Evolutionary conservation across 1,140 invertebrate species (phyloP), one percentile per base, ranked within the genome.

Genomic region (Coelopa frigida): DNA sequence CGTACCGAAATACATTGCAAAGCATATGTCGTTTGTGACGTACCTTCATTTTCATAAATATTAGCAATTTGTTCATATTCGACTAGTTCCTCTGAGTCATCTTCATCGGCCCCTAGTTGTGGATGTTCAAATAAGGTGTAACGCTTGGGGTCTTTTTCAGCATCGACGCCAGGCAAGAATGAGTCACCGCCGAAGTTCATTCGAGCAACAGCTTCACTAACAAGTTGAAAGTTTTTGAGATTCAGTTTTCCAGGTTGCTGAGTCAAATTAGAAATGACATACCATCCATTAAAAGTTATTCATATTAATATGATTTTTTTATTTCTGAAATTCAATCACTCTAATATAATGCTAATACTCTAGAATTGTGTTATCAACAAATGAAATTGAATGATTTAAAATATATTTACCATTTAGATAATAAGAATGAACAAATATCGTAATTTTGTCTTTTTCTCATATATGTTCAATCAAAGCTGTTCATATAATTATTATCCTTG

Each of bases 241-340:
- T 93, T 89, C 55, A 93, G 74, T 75, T 91, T 92, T 39, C 89
- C 89, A 6, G 88, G 87, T 78, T 89, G 86, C 75, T 84, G 66
- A n/a, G n/a, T n/a, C n/a, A n/a, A n/a, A n/a, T n/a, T n/a, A n/a
- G n/a, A n/a, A n/a, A n/a, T n/a, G n/a, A n/a, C n/a, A n/a, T n/a
- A n/a, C n/a, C n/a, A n/a, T n/a, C n/a, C n/a, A n/a, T n/a, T n/a
- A n/a, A n/a, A n/a, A n/a, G n/a, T n/a, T n/a, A n/a, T n/a, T n/a
- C n/a, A n/a, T n/a, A n/a, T n/a, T n/a, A n/a, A n/a, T n/a, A n/a
- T n/a, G n/a, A n/a, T n/a, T n/a, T n/a, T n/a, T n/a, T n/a, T n/a
- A n/a, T n/a, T n/a, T n/a, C n/a, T n/a, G n/a, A n/a, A n/a, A n/a
- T n/a, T n/a, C n/a, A n/a, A n/a, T n/a, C n/a, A n/a, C n/a, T n/a